phyloP scores from a whole-genome alignment of 1,140 invertebrate genomes.

The Zaprionus kolodkinae region DNA sequence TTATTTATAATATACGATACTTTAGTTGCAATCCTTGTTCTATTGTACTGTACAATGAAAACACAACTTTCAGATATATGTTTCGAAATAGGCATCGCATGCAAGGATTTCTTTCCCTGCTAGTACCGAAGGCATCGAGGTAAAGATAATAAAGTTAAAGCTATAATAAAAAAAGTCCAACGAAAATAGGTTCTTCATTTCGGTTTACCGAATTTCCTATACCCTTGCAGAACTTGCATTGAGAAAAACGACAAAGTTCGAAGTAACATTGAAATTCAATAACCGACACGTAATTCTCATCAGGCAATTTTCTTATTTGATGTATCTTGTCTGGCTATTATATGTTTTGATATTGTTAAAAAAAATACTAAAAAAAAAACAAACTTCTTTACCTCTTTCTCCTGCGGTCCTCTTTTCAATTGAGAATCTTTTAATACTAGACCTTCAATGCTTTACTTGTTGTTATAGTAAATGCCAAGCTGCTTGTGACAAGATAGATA shows the following conservation, averaged over 20 bases:
- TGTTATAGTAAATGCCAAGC: neutral
- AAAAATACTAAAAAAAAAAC: neutral
- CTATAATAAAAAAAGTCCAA: neutral
- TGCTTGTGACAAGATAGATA: neutral
- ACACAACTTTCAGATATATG: slow-evolving; percentile 47
- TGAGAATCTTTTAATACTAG: neutral
- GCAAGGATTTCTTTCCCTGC: slow-evolving; percentile 23
- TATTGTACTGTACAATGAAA: slow-evolving; percentile 21
- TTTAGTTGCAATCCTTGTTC: slow-evolving; percentile 9
- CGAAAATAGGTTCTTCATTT: slow-evolving; percentile 10
- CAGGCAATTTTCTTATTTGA: neutral
- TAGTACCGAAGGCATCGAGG: slow-evolving; percentile 40
- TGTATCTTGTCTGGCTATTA: too few relatives aligned
- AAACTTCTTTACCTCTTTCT: neutral
- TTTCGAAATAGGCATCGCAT: slow-evolving; percentile 28
- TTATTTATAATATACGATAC: neutral
- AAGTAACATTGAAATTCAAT: neutral
- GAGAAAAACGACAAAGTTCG: neutral
- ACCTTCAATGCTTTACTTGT: neutral
- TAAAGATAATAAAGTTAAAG: slow-evolving; percentile 23
- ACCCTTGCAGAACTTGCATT: slow-evolving; percentile 15
- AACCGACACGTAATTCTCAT: too few relatives aligned
- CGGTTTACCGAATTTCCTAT: slow-evolving; percentile 20
- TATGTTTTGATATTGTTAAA: too few relatives aligned
- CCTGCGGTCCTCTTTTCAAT: neutral